Evolutionary conservation across 2,797 vertebrate genomes (phyloP).

Genomic region (Sphenodon punctatus): DNA sequence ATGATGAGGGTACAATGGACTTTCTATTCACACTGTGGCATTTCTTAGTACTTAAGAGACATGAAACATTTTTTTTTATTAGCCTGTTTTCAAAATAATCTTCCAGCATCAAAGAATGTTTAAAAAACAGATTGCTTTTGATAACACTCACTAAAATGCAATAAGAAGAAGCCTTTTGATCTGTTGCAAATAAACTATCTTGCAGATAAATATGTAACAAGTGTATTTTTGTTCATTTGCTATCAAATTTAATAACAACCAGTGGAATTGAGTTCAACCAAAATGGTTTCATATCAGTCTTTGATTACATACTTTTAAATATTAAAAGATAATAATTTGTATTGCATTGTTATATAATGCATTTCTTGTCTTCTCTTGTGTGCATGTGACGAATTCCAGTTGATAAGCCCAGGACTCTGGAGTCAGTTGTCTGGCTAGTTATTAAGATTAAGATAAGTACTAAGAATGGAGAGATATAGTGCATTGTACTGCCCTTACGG

Average conservation of each 20-base stretch:
- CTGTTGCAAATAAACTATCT: slow-evolving; percentile 76
- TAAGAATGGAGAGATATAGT: slow-evolving; percentile 73
- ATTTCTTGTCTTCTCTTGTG: slow-evolving; percentile 76
- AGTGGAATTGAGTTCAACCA: slow-evolving; percentile 69
- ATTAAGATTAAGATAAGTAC: slow-evolving; percentile 82
- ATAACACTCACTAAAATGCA: slow-evolving; percentile 73
- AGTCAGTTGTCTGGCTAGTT: slow-evolving; percentile 85
- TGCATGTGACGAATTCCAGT: slow-evolving; percentile 78
- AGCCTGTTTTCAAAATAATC: slow-evolving; percentile 64
- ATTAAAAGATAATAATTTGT: slow-evolving; percentile 77
- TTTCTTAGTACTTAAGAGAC: background rate
- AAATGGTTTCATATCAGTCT: slow-evolving; percentile 70
- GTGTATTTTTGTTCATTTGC: slow-evolving; percentile 75
- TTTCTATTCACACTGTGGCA: too few relatives aligned
- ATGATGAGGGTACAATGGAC: background rate
- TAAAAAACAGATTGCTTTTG: slow-evolving; percentile 59
- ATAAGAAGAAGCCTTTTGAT: slow-evolving; percentile 77
- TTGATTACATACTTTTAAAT: slow-evolving; percentile 77
- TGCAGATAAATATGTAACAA: slow-evolving; percentile 78
- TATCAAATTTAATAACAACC: slow-evolving; percentile 70
- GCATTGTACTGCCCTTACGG: slow-evolving; percentile 71
- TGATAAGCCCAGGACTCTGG: slow-evolving; percentile 81
- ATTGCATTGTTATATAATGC: slow-evolving; percentile 74
- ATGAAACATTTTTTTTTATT: slow-evolving; percentile 33
- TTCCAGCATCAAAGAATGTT: slow-evolving; percentile 60